Conservation (phyloP, 2,888 invertebrate genomes). For the Hipparchia sbordonii region DNA sequence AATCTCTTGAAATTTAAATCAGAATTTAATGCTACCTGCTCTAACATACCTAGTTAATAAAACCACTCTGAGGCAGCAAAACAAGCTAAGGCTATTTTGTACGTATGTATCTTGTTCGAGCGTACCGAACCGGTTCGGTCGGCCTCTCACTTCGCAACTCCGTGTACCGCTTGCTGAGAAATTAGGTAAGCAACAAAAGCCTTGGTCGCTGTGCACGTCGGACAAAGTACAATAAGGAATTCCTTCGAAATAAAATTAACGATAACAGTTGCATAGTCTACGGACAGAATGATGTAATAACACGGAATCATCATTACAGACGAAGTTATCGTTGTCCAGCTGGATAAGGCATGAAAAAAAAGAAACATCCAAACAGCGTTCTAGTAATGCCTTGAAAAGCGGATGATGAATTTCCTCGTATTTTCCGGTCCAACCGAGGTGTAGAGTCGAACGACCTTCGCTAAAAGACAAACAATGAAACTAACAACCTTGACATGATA, state of each 20-base stretch:
- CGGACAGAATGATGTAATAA: constrained; percentile 53
- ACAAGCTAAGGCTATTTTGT: constrained; percentile 53
- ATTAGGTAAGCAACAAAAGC: constrained; percentile 81
- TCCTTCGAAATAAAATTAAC: constrained; percentile 48
- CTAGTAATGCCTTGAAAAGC: constrained; percentile 73
- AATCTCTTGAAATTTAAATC: constrained; percentile 48
- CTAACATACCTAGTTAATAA: constrained; percentile 29
- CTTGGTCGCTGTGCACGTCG: constrained; percentile 66
- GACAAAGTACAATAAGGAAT: constrained; percentile 66
- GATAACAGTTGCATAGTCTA: constrained; percentile 48
- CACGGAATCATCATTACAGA: constrained; percentile 24
- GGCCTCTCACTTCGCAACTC: constrained; percentile 82
- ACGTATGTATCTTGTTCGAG: constrained; percentile 71
- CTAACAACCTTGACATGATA: constrained; percentile 79
- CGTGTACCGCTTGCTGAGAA: constrained; percentile 69
- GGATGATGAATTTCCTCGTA: constrained; percentile 78
- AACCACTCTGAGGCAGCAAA: constrained; percentile 48
- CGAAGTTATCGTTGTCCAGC: constrained; percentile 22
- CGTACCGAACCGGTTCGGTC: constrained; percentile 76
- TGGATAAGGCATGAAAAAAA: constrained; percentile 30
- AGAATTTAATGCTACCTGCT: constrained; percentile 50
- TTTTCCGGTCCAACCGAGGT: constrained; percentile 75
- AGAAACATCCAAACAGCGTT: constrained; percentile 50
- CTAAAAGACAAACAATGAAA: constrained; percentile 77
- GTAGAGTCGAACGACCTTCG: constrained; percentile 72